A percentile compares a stretch with the other conserved stretches of the same genome.
Conservation (phyloP, 2,888 invertebrate genomes). For the Spisula solida region DNA sequence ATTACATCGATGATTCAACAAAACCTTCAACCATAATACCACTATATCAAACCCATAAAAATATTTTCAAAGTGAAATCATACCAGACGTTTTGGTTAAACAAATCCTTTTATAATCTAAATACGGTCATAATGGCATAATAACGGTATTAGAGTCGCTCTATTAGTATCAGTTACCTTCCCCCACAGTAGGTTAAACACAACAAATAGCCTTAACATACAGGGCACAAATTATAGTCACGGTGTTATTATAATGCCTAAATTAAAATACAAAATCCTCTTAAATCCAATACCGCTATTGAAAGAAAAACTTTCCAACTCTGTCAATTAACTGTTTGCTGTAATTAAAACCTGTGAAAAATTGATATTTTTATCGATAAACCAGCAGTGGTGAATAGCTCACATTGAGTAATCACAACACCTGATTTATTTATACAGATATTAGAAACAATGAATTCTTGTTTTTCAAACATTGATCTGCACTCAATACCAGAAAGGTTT, state of each 20-base stretch:
- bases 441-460: background rate
- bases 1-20: background rate
- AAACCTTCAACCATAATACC: background rate
- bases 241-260: background rate
- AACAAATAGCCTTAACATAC: background rate
- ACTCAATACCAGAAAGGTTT: background rate
- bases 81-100: background rate
- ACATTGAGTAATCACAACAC: background rate
- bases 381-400: background rate
- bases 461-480: conserved; percentile 2
- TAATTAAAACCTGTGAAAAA: conserved; percentile 17
- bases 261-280: background rate
- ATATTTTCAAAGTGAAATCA: conserved; percentile 5
- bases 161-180: conserved; percentile 11
- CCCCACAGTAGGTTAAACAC: background rate
- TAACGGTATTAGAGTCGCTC: background rate
- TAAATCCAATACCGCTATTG: background rate
- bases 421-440: conserved; percentile 5
- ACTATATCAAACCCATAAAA: background rate
- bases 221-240: background rate
- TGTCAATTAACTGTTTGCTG: background rate
- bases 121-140: conserved; percentile 2
- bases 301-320: background rate
- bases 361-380: conserved; percentile 14
- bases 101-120: conserved; percentile 11